Conservation (phyloP, 1,140 invertebrate genomes). For the Aethina tumida region DNA sequence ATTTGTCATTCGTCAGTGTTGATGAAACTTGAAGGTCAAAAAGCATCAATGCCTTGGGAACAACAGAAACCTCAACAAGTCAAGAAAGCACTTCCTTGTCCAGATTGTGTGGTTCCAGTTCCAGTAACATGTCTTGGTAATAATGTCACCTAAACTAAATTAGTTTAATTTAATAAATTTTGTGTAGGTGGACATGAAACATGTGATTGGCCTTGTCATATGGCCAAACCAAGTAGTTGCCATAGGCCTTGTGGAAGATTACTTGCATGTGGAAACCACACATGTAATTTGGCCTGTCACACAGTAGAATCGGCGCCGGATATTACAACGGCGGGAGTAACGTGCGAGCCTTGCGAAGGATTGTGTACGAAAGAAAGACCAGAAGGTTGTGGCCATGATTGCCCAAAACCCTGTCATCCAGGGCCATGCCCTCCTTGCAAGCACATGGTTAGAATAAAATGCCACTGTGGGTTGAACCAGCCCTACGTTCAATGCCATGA, state of each 20-base stretch:
- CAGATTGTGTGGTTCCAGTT: slow-evolving; percentile 59
- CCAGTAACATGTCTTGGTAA: slow-evolving; percentile 54
- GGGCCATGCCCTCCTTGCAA: slow-evolving; percentile 58
- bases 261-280: slow-evolving; percentile 71
- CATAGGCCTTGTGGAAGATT: slow-evolving; percentile 56
- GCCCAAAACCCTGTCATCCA: slow-evolving; percentile 66
- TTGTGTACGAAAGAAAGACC: slow-evolving; percentile 59
- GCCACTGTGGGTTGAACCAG: slow-evolving; percentile 70
- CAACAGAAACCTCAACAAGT: slow-evolving; percentile 42
- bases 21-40: slow-evolving; percentile 50
- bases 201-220: slow-evolving; percentile 61
- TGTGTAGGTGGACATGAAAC: slow-evolving; percentile 73
- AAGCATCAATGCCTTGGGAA: slow-evolving; percentile 70
- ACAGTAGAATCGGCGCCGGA: slow-evolving; percentile 38
- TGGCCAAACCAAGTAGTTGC: slow-evolving; percentile 61
- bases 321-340: slow-evolving; percentile 33
- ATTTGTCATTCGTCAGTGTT: slow-evolving; percentile 73
- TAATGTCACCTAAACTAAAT: background rate
- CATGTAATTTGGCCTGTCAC: slow-evolving; percentile 66
- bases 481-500: slow-evolving; percentile 63
- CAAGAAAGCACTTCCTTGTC: slow-evolving; percentile 56
- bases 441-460: slow-evolving; percentile 58
- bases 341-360: slow-evolving; percentile 64
- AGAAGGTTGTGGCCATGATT: slow-evolving; percentile 68
- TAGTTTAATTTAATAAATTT: too few relatives aligned